A percentile compares a stretch with the other conserved stretches of the same genome.
phyloP scores from a whole-genome alignment of 37 sponge, comb jelly and placozoan species.

The Cliona cf. orientalis region DNA sequence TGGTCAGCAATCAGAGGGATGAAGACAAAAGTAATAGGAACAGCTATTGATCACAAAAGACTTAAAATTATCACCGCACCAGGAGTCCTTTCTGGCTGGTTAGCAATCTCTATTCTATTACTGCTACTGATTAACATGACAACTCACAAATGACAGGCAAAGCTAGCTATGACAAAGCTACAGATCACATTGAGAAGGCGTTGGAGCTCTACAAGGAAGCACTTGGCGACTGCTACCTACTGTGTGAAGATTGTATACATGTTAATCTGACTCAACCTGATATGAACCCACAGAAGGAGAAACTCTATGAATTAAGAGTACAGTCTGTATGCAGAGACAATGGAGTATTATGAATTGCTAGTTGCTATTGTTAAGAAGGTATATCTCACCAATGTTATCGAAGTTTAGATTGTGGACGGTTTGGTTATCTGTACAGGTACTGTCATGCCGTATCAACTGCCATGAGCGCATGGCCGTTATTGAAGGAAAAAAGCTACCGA shows the following conservation, averaged over 20 bases:
- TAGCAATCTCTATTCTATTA: no score
- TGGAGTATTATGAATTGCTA: slow-evolving; percentile 63
- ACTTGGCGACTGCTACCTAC: slow-evolving; percentile 39
- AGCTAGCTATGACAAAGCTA: no score
- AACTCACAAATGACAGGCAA: no score
- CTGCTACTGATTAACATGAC: no score
- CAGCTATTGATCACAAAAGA: no score
- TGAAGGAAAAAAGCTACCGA: slow-evolving; percentile 6
- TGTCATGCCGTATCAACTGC: slow-evolving; percentile 57
- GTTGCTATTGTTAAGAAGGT: slow-evolving; percentile 18
- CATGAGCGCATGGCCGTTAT: slow-evolving; percentile 28
- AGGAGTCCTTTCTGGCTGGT: no score
- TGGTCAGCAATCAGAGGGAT: no score
- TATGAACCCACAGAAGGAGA: slow-evolving; percentile 27
- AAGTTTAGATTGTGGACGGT: no score
- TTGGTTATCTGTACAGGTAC: no score
- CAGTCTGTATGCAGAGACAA: slow-evolving; percentile 19
- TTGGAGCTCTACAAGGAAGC: slow-evolving; percentile 26
- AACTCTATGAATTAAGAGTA: slow-evolving; percentile 15
- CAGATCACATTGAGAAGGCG: slow-evolving; percentile 43
- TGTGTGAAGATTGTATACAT: slow-evolving; percentile 65
- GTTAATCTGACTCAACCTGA: slow-evolving; percentile 48
- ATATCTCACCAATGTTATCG: background rate
- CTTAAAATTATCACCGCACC: no score
- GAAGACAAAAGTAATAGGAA: no score